phyloP scores from a whole-genome alignment of 2,113 vertebrate species.

The Nipponia nippon region DNA sequence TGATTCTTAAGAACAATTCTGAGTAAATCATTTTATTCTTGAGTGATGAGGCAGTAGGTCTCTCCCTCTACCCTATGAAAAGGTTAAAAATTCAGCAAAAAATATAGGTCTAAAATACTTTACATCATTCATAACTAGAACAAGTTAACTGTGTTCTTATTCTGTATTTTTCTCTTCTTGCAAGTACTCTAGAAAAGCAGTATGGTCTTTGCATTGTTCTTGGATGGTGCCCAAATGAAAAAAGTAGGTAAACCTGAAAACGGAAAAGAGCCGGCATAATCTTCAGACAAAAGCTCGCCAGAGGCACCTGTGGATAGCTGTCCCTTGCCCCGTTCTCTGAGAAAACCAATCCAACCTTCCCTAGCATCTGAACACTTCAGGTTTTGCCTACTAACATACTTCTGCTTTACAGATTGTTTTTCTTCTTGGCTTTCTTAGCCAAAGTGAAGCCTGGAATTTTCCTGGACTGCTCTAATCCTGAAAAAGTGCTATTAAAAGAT shows the following conservation, averaged over 20 bases:
- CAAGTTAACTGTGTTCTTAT: background rate
- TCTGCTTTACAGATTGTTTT: conserved; percentile 54
- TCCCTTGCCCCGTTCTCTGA: background rate
- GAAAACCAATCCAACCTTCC: background rate
- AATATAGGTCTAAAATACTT: background rate
- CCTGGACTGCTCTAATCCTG: conserved; percentile 35
- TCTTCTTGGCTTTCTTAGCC: conserved; percentile 32
- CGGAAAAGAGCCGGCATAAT: background rate
- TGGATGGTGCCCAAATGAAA: background rate
- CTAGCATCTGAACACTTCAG: background rate
- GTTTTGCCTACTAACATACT: conserved; percentile 17
- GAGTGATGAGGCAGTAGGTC: background rate
- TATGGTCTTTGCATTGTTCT: background rate
- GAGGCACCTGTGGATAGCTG: background rate
- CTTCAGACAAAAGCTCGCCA: background rate
- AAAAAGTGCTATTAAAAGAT: conserved; percentile 63
- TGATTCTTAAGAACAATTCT: background rate
- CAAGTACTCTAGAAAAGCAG: background rate
- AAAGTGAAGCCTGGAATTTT: conserved; percentile 62
- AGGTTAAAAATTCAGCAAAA: background rate
- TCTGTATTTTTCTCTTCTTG: background rate
- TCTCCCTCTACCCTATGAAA: background rate
- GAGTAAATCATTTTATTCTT: background rate
- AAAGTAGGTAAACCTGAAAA: background rate
- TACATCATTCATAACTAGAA: background rate